These are phyloP conservation scores for Orchestia grillus DNA, from an alignment of 1,140 invertebrate species.

Conservation along the genomic window DNA sequence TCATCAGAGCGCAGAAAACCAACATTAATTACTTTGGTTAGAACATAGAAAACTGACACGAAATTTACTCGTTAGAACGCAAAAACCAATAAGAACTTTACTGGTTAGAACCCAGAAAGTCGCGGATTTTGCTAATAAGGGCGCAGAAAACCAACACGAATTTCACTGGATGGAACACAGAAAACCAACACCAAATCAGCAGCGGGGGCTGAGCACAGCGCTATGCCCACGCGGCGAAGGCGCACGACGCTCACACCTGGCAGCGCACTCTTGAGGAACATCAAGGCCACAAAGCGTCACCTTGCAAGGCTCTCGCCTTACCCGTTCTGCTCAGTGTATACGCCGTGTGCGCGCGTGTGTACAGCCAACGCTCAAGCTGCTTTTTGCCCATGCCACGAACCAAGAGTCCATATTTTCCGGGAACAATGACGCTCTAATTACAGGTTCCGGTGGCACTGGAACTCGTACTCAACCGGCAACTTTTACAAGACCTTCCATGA, in stretches of 20 bases:
- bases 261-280: background rate
- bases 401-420: background rate
- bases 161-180: background rate
- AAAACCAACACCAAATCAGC: background rate
- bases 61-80: background rate
- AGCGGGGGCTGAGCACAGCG: background rate
- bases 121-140: no score
- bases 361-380: background rate
- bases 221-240: background rate
- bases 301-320: background rate
- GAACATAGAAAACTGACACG: background rate
- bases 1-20: no score
- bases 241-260: no score
- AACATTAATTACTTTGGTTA: no score
- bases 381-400: background rate
- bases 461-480: background rate
- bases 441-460: slow-evolving; percentile 3
- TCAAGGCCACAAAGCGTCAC: background rate
- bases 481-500: background rate
- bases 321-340: background rate
- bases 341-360: background rate
- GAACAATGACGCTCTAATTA: background rate
- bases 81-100: background rate
- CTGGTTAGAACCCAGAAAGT: background rate
- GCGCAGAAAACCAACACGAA: no score